These are phyloP conservation scores for Macaca mulatta DNA, from an alignment of 2,113 vertebrate genomes.

Conservation along the genomic window DNA sequence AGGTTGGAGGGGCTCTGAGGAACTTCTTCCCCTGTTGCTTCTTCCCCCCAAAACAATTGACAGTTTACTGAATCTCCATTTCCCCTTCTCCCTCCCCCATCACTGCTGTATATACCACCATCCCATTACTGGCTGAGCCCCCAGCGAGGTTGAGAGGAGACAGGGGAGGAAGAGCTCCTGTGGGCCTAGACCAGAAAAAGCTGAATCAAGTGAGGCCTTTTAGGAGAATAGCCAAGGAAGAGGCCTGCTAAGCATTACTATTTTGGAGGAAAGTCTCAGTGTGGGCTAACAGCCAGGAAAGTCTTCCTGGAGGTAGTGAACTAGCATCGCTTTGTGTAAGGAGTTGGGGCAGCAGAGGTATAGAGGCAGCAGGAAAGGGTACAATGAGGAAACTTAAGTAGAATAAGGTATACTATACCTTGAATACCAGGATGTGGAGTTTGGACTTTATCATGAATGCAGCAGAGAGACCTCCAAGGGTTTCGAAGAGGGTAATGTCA, in stretches of 20 bases:
- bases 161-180: neutral
- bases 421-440: slow-evolving; percentile 17
- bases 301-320: neutral
- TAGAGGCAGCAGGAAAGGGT: neutral
- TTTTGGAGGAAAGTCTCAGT: slow-evolving; percentile 43
- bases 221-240: neutral
- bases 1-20: neutral
- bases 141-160: neutral
- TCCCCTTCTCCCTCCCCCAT: neutral
- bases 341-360: neutral
- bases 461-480: neutral
- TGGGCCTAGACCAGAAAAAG: slow-evolving; percentile 2
- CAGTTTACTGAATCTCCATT: neutral
- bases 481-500: slow-evolving; percentile 19
- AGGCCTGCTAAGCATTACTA: slow-evolving; percentile 21
- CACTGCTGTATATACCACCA: neutral
- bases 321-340: neutral
- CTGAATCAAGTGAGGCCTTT: slow-evolving; percentile 38
- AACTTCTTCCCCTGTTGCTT: neutral
- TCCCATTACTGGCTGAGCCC: neutral
- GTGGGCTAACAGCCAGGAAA: slow-evolving; percentile 30
- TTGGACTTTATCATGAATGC: slow-evolving; percentile 36
- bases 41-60: neutral
- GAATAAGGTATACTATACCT: neutral
- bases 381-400: slow-evolving; percentile 6